These are phyloP conservation scores for Carcharodon carcharias DNA, from an alignment of 2,797 vertebrate species.

Conservation along the genomic window DNA sequence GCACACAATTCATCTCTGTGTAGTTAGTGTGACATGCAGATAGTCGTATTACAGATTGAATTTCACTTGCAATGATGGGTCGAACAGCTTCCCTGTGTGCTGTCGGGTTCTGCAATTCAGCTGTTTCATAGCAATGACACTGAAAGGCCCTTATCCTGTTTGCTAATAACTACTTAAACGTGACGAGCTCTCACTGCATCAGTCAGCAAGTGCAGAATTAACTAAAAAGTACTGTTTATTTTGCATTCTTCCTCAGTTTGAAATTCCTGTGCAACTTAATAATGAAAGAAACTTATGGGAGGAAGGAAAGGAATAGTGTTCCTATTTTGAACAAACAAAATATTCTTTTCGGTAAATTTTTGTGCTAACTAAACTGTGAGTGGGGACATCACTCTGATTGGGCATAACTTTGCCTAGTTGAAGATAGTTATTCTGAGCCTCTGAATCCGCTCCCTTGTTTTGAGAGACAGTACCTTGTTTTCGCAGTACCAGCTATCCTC, in stretches of 20 bases:
- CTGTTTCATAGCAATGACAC: too few relatives aligned
- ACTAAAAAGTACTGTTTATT: background rate
- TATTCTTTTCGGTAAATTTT: background rate
- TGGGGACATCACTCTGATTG: background rate
- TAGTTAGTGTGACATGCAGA: background rate
- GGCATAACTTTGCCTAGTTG: background rate
- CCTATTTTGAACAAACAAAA: background rate
- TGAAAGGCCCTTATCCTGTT: background rate
- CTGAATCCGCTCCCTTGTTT: background rate
- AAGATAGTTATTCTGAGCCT: background rate
- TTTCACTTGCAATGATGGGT: background rate
- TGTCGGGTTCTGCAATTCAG: background rate
- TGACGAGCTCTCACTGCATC: background rate
- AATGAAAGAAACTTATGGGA: background rate
- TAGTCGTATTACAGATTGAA: background rate
- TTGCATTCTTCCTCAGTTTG: background rate
- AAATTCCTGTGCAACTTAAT: background rate
- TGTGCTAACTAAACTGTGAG: background rate
- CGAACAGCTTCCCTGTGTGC: background rate
- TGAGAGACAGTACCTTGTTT: background rate
- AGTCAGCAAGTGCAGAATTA: background rate
- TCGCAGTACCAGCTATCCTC: background rate
- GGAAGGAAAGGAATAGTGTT: background rate
- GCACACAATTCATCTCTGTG: conserved; percentile 2
- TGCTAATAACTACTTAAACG: background rate